Percentiles rank a stretch among this genome's conserved stretches.
Evolutionary conservation across 2,797 vertebrate genomes (phyloP).

Genomic region (Argya squamiceps): DNA sequence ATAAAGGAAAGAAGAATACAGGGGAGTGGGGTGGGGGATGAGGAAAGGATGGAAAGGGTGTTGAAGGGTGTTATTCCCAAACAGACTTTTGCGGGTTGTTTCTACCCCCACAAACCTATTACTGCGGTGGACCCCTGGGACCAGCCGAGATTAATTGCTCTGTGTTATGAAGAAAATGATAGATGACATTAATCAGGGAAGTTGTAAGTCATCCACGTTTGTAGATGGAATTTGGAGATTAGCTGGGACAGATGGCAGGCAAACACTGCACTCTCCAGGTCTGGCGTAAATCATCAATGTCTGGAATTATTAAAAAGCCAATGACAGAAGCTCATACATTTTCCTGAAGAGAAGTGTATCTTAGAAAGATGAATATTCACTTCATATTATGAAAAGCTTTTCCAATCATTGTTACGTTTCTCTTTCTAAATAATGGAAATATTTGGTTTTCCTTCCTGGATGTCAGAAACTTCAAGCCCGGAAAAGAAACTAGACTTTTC

Average conservation of each 20-base stretch:
- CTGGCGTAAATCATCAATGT: background rate
- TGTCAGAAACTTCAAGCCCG: background rate
- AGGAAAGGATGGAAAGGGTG: background rate
- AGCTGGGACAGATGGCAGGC: slow-evolving; percentile 17
- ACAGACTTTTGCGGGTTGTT: background rate
- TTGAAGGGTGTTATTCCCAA: background rate
- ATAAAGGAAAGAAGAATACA: too few relatives aligned
- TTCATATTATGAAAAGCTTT: background rate
- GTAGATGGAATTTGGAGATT: slow-evolving; percentile 25
- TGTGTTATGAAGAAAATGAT: slow-evolving; percentile 21
- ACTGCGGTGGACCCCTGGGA: background rate
- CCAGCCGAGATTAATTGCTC: slow-evolving; percentile 23
- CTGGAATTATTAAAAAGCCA: background rate
- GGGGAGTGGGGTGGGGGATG: accelerated
- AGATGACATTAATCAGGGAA: slow-evolving; percentile 42
- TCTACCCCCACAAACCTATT: background rate
- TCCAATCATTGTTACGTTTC: background rate
- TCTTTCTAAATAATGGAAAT: background rate
- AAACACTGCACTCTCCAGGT: background rate
- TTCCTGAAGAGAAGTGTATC: background rate
- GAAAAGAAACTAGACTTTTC: background rate
- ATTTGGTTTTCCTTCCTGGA: background rate
- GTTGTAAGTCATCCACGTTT: background rate
- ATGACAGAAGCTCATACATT: background rate
- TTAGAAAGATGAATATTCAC: background rate